phyloP scores from a whole-genome alignment of 2,888 invertebrate species.

The Xylophagus ater region DNA sequence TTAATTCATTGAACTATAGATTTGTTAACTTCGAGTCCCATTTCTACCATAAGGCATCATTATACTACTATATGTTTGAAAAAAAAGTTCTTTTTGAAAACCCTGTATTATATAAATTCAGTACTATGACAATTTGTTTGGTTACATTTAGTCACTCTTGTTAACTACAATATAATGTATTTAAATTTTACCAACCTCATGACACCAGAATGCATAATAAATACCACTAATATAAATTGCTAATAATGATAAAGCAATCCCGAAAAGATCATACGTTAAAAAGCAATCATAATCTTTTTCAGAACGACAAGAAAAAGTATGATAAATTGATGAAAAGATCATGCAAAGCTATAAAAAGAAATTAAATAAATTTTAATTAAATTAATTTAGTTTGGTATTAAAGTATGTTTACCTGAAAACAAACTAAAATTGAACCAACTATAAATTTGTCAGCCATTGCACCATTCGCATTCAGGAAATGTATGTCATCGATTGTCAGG shows the following conservation, averaged over 20 bases:
- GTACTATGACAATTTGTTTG: no score
- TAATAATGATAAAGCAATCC: conserved; percentile 82
- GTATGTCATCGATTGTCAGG: conserved; percentile 73
- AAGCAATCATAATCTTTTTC: conserved; percentile 76
- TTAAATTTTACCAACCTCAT: conserved; percentile 52
- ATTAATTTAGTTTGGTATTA: neutral
- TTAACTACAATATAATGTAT: neutral
- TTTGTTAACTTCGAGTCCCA: no score
- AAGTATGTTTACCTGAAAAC: conserved; percentile 63
- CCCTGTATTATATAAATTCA: no score
- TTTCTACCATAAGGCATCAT: no score
- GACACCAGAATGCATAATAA: conserved; percentile 95
- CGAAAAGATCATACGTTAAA: conserved; percentile 82
- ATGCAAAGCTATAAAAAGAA: conserved; percentile 69
- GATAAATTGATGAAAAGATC: conserved; percentile 83
- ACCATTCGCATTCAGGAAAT: conserved; percentile 66
- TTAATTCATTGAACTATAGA: no score
- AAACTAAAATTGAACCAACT: conserved; percentile 68
- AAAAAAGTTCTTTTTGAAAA: no score
- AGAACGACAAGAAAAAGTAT: conserved; percentile 88
- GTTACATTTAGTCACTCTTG: neutral
- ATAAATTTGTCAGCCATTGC: conserved; percentile 73
- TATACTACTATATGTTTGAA: no score
- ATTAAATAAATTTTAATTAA: neutral
- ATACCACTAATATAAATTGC: conserved; percentile 93